These are phyloP conservation scores for Lacanobia oleracea DNA, from an alignment of 2,888 invertebrate species.

Conservation along the genomic window DNA sequence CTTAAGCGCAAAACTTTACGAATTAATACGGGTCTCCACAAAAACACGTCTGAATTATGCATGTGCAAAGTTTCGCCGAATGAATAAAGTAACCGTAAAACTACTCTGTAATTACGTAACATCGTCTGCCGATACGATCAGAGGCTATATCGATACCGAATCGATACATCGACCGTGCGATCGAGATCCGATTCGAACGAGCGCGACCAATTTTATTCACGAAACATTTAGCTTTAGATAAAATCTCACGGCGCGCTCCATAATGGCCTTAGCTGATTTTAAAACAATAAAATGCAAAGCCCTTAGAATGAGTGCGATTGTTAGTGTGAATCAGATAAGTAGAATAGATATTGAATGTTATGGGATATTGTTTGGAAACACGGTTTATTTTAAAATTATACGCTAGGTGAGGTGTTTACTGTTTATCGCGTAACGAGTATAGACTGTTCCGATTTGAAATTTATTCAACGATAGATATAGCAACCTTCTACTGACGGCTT, in stretches of 20 bases:
- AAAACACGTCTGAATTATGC: conserved; percentile 75
- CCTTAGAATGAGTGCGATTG: conserved; percentile 81
- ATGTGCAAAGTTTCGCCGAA: conserved; percentile 78
- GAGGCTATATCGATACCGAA: conserved; percentile 69
- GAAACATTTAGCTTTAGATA: conserved; percentile 88
- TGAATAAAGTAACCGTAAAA: conserved; percentile 76
- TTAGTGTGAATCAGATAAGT: conserved; percentile 86
- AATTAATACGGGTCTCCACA: conserved; percentile 51
- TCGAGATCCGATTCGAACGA: conserved; percentile 82
- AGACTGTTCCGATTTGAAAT: conserved; percentile 52
- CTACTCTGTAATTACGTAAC: conserved; percentile 86
- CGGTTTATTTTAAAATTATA: conserved; percentile 75
- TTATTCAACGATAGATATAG: conserved; percentile 57
- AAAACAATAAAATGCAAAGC: conserved; percentile 84
- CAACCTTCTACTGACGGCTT: conserved; percentile 49
- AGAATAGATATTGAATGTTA: conserved; percentile 78
- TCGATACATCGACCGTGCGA: conserved; percentile 77
- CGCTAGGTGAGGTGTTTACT: conserved; percentile 68
- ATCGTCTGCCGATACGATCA: conserved; percentile 81
- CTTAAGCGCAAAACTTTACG: conserved; percentile 42
- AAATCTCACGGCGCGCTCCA: conserved; percentile 81
- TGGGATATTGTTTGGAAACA: conserved; percentile 76
- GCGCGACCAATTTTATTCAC: conserved; percentile 89
- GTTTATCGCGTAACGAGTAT: conserved; percentile 63
- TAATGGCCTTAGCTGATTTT: conserved; percentile 78